Percentiles rank a stretch among this genome's conserved stretches.
These are phyloP conservation scores for Anolis sagrei DNA, from an alignment of 2,113 vertebrate genomes.

Conservation along the genomic window DNA sequence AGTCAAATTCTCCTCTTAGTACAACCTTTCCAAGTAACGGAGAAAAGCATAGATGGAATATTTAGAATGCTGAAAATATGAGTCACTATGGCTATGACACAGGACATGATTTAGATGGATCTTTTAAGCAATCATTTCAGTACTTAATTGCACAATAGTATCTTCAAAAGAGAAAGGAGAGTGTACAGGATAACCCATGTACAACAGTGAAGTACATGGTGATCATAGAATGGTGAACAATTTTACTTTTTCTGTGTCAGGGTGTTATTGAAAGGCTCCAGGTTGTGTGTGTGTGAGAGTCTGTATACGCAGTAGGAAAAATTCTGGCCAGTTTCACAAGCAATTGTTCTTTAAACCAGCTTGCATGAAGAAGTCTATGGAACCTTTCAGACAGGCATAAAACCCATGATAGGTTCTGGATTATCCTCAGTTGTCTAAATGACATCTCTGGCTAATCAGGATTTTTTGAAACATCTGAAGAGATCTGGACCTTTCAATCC, in stretches of 20 bases:
- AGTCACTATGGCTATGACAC: fast-evolving
- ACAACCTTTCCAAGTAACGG: neutral
- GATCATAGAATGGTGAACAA: neutral
- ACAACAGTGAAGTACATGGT: neutral
- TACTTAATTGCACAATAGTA: neutral
- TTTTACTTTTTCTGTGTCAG: neutral
- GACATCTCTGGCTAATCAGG: too few relatives aligned
- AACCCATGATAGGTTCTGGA: too few relatives aligned
- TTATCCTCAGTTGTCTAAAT: too few relatives aligned
- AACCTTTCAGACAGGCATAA: too few relatives aligned
- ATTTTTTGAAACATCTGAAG: too few relatives aligned
- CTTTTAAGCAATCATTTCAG: neutral
- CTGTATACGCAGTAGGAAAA: neutral
- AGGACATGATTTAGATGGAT: neutral
- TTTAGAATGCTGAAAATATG: neutral
- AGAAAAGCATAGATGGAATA: neutral
- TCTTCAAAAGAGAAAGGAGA: neutral
- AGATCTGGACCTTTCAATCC: too few relatives aligned
- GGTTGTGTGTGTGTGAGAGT: too few relatives aligned
- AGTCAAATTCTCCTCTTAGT: slow-evolving; percentile 13
- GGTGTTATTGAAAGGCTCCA: neutral
- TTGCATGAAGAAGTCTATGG: too few relatives aligned
- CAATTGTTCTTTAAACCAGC: too few relatives aligned
- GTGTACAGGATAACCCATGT: too few relatives aligned
- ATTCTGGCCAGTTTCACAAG: too few relatives aligned